These are phyloP conservation scores for Cyrtonyx montezumae DNA, from an alignment of 2,113 vertebrate genomes.

Conservation along the genomic window DNA sequence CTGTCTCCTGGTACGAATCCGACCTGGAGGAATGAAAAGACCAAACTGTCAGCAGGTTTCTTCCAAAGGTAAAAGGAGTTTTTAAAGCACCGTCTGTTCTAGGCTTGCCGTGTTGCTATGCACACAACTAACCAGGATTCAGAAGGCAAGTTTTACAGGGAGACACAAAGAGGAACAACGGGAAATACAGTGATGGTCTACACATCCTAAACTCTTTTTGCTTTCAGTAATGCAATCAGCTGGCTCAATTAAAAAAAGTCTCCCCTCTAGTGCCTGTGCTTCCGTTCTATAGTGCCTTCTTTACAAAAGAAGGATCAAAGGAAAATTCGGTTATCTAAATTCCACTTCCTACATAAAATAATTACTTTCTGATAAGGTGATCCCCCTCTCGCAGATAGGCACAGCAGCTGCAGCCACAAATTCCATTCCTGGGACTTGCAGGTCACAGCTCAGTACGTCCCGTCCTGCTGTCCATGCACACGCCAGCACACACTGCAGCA, in stretches of 20 bases:
- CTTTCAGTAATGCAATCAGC: background rate
- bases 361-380: conserved; percentile 31
- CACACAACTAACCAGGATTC: background rate
- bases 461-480: background rate
- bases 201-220: background rate
- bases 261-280: background rate
- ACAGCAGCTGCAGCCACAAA: background rate
- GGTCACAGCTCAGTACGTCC: background rate
- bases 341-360: background rate
- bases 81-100: background rate
- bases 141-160: background rate
- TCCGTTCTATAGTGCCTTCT: background rate
- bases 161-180: background rate
- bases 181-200: background rate
- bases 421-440: background rate
- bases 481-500: background rate
- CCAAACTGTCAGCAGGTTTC: background rate
- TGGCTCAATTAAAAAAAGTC: background rate
- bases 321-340: background rate
- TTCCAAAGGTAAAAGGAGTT: background rate
- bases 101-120: background rate
- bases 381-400: background rate
- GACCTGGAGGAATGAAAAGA: conserved; percentile 79
- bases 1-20: conserved; percentile 92
- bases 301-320: background rate